phyloP scores from a whole-genome alignment of 2,888 invertebrate genomes.

The Sycophila texana region DNA sequence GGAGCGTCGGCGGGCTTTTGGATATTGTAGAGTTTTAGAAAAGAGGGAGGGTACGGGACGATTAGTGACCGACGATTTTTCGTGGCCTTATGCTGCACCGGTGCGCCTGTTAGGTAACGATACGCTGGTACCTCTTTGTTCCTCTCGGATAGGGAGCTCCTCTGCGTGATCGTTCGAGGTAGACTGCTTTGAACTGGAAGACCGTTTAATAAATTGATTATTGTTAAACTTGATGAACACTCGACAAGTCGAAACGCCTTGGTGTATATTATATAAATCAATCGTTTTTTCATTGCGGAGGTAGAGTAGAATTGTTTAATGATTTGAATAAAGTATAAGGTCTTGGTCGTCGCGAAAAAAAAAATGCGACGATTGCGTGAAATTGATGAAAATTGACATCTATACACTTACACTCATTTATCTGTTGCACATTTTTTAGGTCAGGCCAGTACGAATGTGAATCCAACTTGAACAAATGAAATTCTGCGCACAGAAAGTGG shows the following conservation, averaged over 20 bases:
- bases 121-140: not conserved
- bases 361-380: not conserved
- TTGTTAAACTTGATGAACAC: too few species aligned
- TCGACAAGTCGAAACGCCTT: too few species aligned
- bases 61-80: conserved; percentile 21
- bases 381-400: not conserved
- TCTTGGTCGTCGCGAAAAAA: not conserved
- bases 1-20: not conserved
- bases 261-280: too few species aligned
- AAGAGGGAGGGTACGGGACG: not conserved
- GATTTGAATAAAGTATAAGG: too few species aligned
- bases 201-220: too few species aligned
- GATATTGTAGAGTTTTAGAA: not conserved
- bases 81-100: conserved; percentile 6
- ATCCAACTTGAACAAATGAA: too few species aligned
- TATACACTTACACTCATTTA: not conserved
- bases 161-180: too few species aligned
- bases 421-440: not conserved
- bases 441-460: not conserved
- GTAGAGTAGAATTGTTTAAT: too few species aligned
- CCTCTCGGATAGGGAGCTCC: too few species aligned
- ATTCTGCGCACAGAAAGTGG: too few species aligned
- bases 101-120: conserved; percentile 1
- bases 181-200: too few species aligned
- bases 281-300: too few species aligned